Base-by-base conservation (phyloP, 2,113 vertebrate species). In the Eudyptes chrysolophus region DNA sequence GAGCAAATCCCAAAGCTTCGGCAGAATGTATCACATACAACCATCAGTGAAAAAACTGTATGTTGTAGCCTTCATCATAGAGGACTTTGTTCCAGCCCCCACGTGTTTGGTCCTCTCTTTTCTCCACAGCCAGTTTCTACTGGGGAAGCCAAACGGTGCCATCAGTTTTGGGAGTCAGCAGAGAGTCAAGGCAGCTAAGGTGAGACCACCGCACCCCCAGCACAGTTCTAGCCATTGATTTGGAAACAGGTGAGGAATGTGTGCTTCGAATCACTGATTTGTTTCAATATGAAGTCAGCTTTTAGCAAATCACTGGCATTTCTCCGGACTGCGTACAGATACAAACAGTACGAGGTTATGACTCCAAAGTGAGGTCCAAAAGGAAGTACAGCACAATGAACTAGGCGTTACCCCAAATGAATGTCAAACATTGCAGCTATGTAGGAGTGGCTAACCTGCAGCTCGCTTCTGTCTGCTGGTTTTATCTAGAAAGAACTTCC, bases 1-100 rank as follows among this genome's bases (percentile, higher is more conserved):
- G 17, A 25, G 25, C 13, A 20, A 46, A 66, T 66, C 25, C n/a
- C 16, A 40, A 61, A 29, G 15, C 72, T 75, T 44, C 40, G 54
- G 36, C 54, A 62, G 29, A 32, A 66, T 7, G 7, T 16, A 29
- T 54, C 12, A 6, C 16, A 26, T 16, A 18, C 4, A 36, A 6
- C 3, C 14, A 7, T 1, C 55, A 30, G 19, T 48, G 58, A 20
- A 3, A 12, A 40, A 17, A 30, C 6, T 0, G 0, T 1, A 2
- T 15, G 13, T 6, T 30, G 22, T 34, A 27, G 12, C 21, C 17
- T 82, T 44, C 21, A 21, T 38, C 7, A 4, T 13, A 13, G 15
- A 14, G 8, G 24, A 25, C 7, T 49, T 10, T 52, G 6, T 46
- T 44, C 32, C 13, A 15, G 27, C 5, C 7, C 8, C 8, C 1